These are phyloP conservation scores for Eupristina koningsbergeri DNA, from an alignment of 1,140 invertebrate genomes.

Conservation along the genomic window DNA sequence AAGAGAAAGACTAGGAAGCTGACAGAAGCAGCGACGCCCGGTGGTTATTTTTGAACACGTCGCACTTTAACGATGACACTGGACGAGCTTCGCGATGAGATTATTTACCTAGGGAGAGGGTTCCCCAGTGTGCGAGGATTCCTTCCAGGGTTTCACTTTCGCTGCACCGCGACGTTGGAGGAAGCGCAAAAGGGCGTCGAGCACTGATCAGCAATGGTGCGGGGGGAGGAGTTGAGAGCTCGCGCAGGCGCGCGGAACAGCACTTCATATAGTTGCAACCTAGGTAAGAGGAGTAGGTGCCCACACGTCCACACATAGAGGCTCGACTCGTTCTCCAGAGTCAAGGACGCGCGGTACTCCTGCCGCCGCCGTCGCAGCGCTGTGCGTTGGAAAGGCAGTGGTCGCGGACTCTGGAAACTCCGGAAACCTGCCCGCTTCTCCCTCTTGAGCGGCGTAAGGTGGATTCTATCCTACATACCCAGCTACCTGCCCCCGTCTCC, in stretches of 20 bases:
- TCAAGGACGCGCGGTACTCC: slow-evolving; percentile 81
- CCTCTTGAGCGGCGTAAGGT: slow-evolving; percentile 52
- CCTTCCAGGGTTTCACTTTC: slow-evolving; percentile 10
- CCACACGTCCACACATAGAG: background rate
- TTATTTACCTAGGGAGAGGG: no score
- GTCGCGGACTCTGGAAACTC: no score
- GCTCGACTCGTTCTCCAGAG: slow-evolving; percentile 69
- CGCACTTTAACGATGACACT: no score
- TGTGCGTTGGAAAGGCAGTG: background rate
- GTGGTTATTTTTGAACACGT: no score
- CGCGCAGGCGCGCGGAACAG: slow-evolving; percentile 4
- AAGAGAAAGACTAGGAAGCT: no score
- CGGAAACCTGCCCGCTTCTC: slow-evolving; percentile 59
- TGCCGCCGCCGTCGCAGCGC: slow-evolving; percentile 64
- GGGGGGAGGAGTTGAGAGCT: background rate
- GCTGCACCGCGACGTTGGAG: background rate
- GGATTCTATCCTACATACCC: slow-evolving; percentile 64
- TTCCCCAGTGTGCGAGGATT: no score
- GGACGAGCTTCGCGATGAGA: no score
- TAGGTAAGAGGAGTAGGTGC: background rate
- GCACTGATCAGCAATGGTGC: no score
- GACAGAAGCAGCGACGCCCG: no score
- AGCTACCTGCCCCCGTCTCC: slow-evolving; percentile 58
- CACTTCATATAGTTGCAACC: slow-evolving; percentile 7
- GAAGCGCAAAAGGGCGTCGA: no score